These are phyloP conservation scores for Takifugu flavidus DNA, from an alignment of 2,113 vertebrate species.

Conservation along the genomic window DNA sequence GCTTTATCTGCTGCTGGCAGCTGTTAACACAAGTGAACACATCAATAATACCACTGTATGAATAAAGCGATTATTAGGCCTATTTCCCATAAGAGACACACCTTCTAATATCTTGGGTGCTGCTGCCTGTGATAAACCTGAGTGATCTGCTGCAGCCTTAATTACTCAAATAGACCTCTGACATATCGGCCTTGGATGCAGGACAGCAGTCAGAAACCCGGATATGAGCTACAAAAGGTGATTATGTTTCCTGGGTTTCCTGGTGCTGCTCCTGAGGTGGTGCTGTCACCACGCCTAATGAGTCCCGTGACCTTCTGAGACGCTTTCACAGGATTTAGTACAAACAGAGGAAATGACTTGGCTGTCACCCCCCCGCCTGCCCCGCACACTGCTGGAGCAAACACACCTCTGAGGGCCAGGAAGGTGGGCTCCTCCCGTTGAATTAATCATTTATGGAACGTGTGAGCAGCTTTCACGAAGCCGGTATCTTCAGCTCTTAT, in stretches of 20 bases:
- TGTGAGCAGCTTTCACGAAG: too few relatives aligned
- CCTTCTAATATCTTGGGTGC: too few relatives aligned
- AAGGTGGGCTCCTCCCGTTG: constrained; percentile 16
- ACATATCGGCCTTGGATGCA: constrained; percentile 29
- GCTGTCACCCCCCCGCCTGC: constrained; percentile 33
- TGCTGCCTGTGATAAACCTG: too few relatives aligned
- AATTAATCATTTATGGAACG: constrained; percentile 13
- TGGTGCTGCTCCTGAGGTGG: constrained; percentile 45
- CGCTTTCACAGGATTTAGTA: constrained; percentile 35
- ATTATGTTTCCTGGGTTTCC: constrained; percentile 59
- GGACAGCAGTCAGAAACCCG: constrained; percentile 15
- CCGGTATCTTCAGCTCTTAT: too few relatives aligned
- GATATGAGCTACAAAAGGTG: constrained; percentile 46
- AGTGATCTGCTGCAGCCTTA: too few relatives aligned
- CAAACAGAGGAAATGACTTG: constrained; percentile 60
- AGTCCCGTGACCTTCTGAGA: constrained; percentile 52
- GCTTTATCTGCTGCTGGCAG: background rate
- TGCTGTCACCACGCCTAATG: constrained; percentile 56
- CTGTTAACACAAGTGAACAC: too few relatives aligned
- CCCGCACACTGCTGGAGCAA: constrained; percentile 37
- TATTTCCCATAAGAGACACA: too few relatives aligned
- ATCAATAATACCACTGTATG: too few relatives aligned
- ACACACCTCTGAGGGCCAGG: constrained; percentile 3
- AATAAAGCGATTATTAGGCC: too few relatives aligned
- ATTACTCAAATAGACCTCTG: background rate